phyloP scores from a whole-genome alignment of 1,140 invertebrate species.

The Pemphigus obesinymphae region DNA sequence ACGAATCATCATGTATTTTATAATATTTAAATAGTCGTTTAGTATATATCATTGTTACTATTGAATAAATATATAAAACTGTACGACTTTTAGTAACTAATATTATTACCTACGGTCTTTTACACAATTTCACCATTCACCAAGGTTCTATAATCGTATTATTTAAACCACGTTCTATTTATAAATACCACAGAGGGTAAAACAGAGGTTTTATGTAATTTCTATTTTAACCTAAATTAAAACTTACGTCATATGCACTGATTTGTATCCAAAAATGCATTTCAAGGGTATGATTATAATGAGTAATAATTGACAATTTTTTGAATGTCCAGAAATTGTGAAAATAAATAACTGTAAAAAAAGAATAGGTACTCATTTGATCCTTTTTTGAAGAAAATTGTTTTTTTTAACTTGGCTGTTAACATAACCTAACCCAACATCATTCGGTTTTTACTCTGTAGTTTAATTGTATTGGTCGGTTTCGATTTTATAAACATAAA shows the following conservation, averaged over 20 bases:
- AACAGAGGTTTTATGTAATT: not conserved
- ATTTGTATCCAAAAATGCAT: not conserved
- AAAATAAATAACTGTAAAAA: too few relatives aligned
- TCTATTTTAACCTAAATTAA: not conserved
- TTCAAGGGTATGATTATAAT: not conserved
- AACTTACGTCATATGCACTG: not conserved
- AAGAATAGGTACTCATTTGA: too few relatives aligned
- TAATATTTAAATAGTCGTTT: not conserved
- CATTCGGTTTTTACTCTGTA: too few relatives aligned
- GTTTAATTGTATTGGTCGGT: too few relatives aligned
- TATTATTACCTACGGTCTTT: not conserved
- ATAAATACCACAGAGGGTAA: slow-evolving; percentile 2
- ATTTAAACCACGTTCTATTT: not conserved
- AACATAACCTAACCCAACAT: too few relatives aligned
- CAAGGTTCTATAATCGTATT: not conserved
- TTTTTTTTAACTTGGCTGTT: too few relatives aligned
- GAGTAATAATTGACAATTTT: not conserved
- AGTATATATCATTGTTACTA: too few relatives aligned
- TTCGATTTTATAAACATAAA: too few relatives aligned
- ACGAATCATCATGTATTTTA: too few relatives aligned
- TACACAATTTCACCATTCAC: not conserved
- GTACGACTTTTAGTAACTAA: not conserved
- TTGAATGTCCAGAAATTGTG: too few relatives aligned
- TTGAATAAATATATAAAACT: too few relatives aligned
- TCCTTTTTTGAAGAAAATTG: too few relatives aligned